Evolutionary conservation across 2,113 vertebrate genomes (phyloP).

Genomic region (Bufo bufo): DNA sequence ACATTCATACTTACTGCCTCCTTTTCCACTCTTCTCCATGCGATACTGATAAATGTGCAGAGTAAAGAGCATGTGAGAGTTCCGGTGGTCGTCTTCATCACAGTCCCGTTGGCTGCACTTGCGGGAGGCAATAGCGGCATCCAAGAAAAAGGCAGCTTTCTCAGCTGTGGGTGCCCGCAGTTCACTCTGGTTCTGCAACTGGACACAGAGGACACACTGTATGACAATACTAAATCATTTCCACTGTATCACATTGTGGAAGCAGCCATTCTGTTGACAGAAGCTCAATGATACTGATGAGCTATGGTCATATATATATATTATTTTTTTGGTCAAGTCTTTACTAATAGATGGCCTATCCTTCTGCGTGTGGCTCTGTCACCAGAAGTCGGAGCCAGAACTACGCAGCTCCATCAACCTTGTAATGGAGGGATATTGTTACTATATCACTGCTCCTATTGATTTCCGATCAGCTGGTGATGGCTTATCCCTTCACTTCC

Average conservation of each 20-base stretch:
- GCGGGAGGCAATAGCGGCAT: slow-evolving; percentile 90
- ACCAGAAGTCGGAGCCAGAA: too few relatives aligned
- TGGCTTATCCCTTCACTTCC: too few relatives aligned
- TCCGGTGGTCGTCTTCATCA: slow-evolving; percentile 89
- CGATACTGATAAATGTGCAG: slow-evolving; percentile 98
- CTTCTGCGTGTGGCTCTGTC: too few relatives aligned
- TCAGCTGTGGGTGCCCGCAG: slow-evolving; percentile 91
- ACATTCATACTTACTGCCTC: slow-evolving; percentile 84
- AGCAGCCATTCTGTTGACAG: background rate
- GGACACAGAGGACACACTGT: slow-evolving; percentile 36
- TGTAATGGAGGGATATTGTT: too few relatives aligned
- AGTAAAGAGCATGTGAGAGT: slow-evolving; percentile 98
- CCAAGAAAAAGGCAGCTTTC: slow-evolving; percentile 95
- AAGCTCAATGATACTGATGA: background rate
- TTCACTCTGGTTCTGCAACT: slow-evolving; percentile 98
- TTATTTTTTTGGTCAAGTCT: background rate
- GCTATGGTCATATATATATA: too few relatives aligned
- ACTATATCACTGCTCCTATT: too few relatives aligned
- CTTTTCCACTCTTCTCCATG: slow-evolving; percentile 96
- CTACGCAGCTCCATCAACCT: too few relatives aligned
- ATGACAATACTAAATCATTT: background rate
- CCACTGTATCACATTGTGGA: background rate
- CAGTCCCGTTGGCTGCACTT: slow-evolving; percentile 82
- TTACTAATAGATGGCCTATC: too few relatives aligned
- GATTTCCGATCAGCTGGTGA: too few relatives aligned